A percentile compares a stretch with the other conserved stretches of the same genome.
phyloP scores from a whole-genome alignment of 2,797 vertebrate genomes.

The Acridotheres tristis region DNA sequence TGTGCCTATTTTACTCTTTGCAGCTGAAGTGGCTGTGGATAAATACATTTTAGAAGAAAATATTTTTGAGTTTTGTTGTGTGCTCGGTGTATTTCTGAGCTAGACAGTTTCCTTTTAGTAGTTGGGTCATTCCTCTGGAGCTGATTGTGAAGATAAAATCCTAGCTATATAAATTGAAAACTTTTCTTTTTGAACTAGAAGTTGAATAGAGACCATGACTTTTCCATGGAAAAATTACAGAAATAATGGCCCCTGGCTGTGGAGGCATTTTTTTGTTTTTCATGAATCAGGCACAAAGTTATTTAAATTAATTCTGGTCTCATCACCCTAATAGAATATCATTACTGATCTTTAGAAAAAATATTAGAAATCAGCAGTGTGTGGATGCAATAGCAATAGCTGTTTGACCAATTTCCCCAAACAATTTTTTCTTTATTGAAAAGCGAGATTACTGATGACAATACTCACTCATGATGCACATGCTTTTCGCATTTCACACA shows the following conservation, averaged over 20 bases:
- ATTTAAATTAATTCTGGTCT: slow-evolving; percentile 74
- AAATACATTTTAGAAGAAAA: slow-evolving; percentile 46
- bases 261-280: slow-evolving; percentile 65
- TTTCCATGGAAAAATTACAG: slow-evolving; percentile 69
- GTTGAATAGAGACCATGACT: slow-evolving; percentile 63
- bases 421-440: slow-evolving; percentile 34
- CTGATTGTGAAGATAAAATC: slow-evolving; percentile 56
- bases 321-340: slow-evolving; percentile 64
- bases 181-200: slow-evolving; percentile 68
- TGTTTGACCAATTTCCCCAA: slow-evolving; percentile 44
- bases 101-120: slow-evolving; percentile 21
- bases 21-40: background rate
- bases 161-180: slow-evolving; percentile 67
- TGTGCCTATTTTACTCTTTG: slow-evolving; percentile 23
- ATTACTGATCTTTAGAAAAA: slow-evolving; percentile 44
- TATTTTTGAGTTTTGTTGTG: slow-evolving; percentile 33
- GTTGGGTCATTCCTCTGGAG: slow-evolving; percentile 57
- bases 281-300: slow-evolving; percentile 58
- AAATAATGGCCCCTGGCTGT: slow-evolving; percentile 54
- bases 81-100: slow-evolving; percentile 25
- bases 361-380: slow-evolving; percentile 22
- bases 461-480: background rate
- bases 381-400: slow-evolving; percentile 16
- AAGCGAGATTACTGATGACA: background rate
- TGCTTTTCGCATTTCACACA: background rate